A percentile compares a stretch with the other conserved stretches of the same genome.
These are phyloP conservation scores for Matsumurasca onukii DNA, from an alignment of 1,140 invertebrate species.

Conservation along the genomic window DNA sequence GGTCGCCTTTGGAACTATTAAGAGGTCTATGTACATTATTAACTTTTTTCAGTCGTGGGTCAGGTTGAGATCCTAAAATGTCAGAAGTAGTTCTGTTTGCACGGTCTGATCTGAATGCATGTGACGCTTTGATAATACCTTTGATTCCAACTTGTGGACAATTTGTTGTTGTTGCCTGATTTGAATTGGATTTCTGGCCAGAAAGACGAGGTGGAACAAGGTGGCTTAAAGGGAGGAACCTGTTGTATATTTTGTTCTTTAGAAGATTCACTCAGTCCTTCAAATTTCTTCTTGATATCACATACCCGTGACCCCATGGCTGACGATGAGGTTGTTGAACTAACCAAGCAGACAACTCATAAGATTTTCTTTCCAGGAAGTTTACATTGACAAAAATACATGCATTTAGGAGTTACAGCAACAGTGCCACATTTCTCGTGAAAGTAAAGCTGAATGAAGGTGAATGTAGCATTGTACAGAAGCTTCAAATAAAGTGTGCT, in stretches of 20 bases:
- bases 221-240: neutral
- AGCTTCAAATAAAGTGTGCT: no score
- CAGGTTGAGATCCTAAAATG: neutral
- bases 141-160: neutral
- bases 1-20: no score
- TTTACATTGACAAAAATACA: no score
- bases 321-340: no score
- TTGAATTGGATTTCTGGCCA: neutral
- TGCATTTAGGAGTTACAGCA: no score
- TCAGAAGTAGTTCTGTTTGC: neutral
- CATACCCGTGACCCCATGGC: slow-evolving; percentile 26
- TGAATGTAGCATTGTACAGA: no score
- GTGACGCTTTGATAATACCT: slow-evolving; percentile 35
- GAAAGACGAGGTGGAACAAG: neutral
- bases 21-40: no score
- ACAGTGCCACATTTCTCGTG: no score
- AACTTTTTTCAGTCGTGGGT: no score
- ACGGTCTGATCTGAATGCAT: slow-evolving; percentile 37
- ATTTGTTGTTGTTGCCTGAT: neutral
- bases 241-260: neutral
- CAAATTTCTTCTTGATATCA: slow-evolving; percentile 38
- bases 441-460: no score
- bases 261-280: slow-evolving; percentile 31
- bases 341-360: no score
- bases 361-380: no score